Evolutionary conservation across 2,797 vertebrate species (phyloP), one percentile per base, ranked within the genome.

Genomic region (Microchirus variegatus): DNA sequence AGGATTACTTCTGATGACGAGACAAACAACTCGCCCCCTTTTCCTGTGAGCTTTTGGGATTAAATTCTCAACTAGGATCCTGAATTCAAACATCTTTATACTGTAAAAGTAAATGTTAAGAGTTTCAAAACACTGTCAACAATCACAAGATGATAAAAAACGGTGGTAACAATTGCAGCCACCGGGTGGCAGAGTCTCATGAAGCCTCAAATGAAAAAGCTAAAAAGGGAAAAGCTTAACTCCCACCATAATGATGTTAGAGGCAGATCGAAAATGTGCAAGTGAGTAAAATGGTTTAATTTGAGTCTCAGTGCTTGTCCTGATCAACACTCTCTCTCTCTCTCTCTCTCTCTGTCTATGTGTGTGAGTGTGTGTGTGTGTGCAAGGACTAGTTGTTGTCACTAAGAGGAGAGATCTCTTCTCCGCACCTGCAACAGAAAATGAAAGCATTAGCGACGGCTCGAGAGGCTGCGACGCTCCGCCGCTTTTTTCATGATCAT

Each of bases 401-500:
- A 75, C 56, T 14, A 13, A 57, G 45, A 59, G 60, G 58, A 70
- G 70, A 56, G 43, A 67, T 61, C 78, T 70, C 57, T 45, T 70
- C 57, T 45, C 22, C 22, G 66, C 35, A 48, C 22, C 73, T 87
- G 82, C 83, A 77, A 77, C 81, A 76, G 54, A 55, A 79, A 82
- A 75, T 71, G 55, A 81, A 80, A 78, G 67, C 71, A 70, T 75
- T 62, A 71, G 63, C 76, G 67, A 87, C 70, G 76, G 80, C 84
- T 69, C 77, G 70, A 82, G 81, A 83, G 58, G 68, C 77, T 37
- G 74, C n/a, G 4, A 44, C 44, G 19, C 73, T 62, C 77, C 76
- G 77, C 67, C 80, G 86, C 74, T 75, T 84, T 22, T 70, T 72
- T 65, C 65, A 59, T 70, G 70, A 90, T 87, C 77, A 83, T 86